Base-by-base conservation (phyloP, 30 jellyfish, hydroid and myxozoan species). In the Nemopilema nomurai region DNA sequence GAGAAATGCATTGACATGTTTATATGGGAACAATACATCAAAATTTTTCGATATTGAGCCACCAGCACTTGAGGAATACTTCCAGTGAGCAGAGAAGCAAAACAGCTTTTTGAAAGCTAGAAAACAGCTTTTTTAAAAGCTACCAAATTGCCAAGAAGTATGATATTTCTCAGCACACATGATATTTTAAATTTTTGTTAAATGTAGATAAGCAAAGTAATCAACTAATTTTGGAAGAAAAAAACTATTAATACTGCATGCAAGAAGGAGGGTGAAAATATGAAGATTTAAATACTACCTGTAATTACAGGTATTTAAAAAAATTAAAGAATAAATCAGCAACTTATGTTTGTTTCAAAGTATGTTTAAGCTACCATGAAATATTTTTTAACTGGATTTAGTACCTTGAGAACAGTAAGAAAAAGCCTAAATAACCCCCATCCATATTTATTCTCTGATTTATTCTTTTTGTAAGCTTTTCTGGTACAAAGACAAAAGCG, bases 21-120 rank as follows among this genome's bases (percentile, higher is more conserved):
- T 88, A 30, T 74, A 88, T 88, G 96, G 96, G n/a, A 19, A 69
- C 23, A 65, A 32, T 49, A 88, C 96, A 24, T 28, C 96, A 69
- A 32, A 51, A 29, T 80, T 22, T 32, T 81, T 88, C 62, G 95
- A 70, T 32, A 28, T 93, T 21, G 71, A 72, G 62, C 96, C 96
- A 32, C 96, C 95, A 24, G 66, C 77, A n/a, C 51, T 81, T 8
- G 57, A 80, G 26, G 66, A 80, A 20, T 80, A 81, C 74, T 88
- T 88, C 71, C 23, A 25, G 67, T 28, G 77, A 67, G 57, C 57
- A 41, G 13, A 41, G 9, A 41, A 41, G 6, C 6, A 41, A 41
- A 41, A 41, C 6, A 13, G 9, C 13, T 41, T 41, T 41, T 3
- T 41, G 9, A 41, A 41, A 41, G 57, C 57, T 41, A 6, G 9